A percentile compares a stretch with the other conserved stretches of the same genome.
These are phyloP conservation scores for Typhlomys cinereus DNA, from an alignment of 2,113 vertebrate species.

Conservation along the genomic window DNA sequence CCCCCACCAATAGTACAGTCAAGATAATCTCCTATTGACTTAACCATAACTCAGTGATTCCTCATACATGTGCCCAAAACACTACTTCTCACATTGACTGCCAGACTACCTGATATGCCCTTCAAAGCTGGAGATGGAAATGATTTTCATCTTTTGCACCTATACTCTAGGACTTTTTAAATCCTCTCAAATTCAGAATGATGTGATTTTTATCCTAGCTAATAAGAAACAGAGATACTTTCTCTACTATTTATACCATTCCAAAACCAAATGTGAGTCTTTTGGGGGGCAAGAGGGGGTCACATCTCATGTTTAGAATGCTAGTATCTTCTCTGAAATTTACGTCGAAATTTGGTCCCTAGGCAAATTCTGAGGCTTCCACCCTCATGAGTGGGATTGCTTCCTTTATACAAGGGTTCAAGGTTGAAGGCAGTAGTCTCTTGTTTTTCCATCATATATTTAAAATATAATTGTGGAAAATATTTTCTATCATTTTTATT, in stretches of 20 bases:
- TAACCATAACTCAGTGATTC: background rate
- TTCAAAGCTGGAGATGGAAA: background rate
- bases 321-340: background rate
- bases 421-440: background rate
- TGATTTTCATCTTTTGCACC: background rate
- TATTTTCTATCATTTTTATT: no score
- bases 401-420: background rate
- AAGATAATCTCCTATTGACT: no score
- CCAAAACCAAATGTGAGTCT: background rate
- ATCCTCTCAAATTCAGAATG: background rate
- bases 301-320: no score
- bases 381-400: no score
- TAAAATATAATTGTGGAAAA: no score
- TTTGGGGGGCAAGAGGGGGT: no score
- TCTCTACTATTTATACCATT: background rate
- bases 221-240: background rate
- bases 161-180: no score
- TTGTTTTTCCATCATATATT: background rate
- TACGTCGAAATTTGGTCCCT: background rate
- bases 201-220: background rate
- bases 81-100: background rate
- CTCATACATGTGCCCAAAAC: no score
- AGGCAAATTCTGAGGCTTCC: background rate
- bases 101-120: no score
- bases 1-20: no score